A percentile compares a stretch with the other conserved stretches of the same genome.
These are phyloP conservation scores for Trissolcus basalis DNA, from an alignment of 1,140 invertebrate genomes.

Conservation along the genomic window DNA sequence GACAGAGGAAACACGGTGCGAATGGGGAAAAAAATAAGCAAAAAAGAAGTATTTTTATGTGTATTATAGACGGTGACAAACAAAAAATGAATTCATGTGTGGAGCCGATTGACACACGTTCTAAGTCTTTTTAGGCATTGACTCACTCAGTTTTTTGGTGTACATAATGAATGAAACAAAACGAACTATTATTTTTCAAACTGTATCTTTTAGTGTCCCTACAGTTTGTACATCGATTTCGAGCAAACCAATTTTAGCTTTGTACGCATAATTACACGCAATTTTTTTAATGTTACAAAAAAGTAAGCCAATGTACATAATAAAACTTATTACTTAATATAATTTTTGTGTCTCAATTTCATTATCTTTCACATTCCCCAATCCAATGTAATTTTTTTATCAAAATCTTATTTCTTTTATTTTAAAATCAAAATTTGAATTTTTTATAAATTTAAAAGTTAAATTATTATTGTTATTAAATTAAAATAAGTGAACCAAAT, in stretches of 20 bases:
- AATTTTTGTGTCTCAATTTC: not conserved
- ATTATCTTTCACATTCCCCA: too few species aligned
- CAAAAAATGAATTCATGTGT: conserved; percentile 14
- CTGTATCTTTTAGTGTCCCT: conserved; percentile 56
- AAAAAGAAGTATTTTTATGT: conserved; percentile 53
- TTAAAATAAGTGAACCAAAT: too few species aligned
- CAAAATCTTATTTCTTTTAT: too few species aligned
- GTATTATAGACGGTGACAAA: conserved; percentile 29
- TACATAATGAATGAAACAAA: conserved; percentile 41
- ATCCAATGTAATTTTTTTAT: too few species aligned
- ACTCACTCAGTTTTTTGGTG: conserved; percentile 50
- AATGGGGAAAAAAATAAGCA: conserved; percentile 23
- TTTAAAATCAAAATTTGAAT: too few species aligned
- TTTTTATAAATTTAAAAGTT: too few species aligned
- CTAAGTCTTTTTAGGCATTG: conserved; percentile 35
- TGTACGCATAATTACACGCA: conserved; percentile 59
- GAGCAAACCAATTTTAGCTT: conserved; percentile 58
- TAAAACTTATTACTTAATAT: conserved; percentile 61
- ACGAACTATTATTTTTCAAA: conserved; percentile 47
- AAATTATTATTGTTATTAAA: too few species aligned
- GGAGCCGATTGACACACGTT: conserved; percentile 45
- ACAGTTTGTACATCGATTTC: conserved; percentile 60
- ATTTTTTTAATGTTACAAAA: conserved; percentile 61
- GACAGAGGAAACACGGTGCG: conserved; percentile 18
- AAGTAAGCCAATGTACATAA: conserved; percentile 58